Base-by-base conservation (phyloP, 2,888 invertebrate genomes). In the Glomeris marginata region DNA sequence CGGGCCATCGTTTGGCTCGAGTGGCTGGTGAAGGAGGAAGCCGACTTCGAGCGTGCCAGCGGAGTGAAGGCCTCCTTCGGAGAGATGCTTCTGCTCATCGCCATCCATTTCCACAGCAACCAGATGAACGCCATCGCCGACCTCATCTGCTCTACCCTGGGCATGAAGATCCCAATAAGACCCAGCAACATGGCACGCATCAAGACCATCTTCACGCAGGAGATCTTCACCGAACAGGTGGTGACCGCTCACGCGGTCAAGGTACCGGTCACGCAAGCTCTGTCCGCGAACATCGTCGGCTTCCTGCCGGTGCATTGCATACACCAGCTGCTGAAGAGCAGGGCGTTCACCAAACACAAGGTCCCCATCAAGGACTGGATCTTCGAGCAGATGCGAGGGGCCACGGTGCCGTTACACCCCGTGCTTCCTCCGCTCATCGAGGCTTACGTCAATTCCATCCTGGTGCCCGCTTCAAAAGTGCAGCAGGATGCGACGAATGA, bases 361-460 rank as follows among this genome's bases (percentile, higher is more conserved):
- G 92, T 95, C 1, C 87, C 90, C 0, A 92, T 95, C 5, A 92
- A 91, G 69, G 85, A 81, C 61, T 95, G 95, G 95, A 94, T 95
- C 56, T 94, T 90, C 62, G 78, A 79, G 57, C 95, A 97, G 71
- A 84, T 95, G 50, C 85, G 88, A 62, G 80, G 80, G 57, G 84
- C 87, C 57, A 78, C 79, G 1, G 78, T 84, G n/a, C 95, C 95
- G 0, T 68, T 97, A 43, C 95, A 97, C 70, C 85, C 92, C 0
- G 86, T 92, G 1, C 74, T 95, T 66, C 91, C 94, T 0, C 82
- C 85, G 2, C 71, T 97, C 28, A 84, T 95, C 1, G 94, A 95
- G 69, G 91, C 90, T 0, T 97, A 90, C 61, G 90, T 95, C 0
- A 87, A 84, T 66, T 92, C 92, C 2, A 81, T 94, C 54, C 77